Conservation (phyloP, 2,797 vertebrate genomes). For the Merluccius polli region DNA sequence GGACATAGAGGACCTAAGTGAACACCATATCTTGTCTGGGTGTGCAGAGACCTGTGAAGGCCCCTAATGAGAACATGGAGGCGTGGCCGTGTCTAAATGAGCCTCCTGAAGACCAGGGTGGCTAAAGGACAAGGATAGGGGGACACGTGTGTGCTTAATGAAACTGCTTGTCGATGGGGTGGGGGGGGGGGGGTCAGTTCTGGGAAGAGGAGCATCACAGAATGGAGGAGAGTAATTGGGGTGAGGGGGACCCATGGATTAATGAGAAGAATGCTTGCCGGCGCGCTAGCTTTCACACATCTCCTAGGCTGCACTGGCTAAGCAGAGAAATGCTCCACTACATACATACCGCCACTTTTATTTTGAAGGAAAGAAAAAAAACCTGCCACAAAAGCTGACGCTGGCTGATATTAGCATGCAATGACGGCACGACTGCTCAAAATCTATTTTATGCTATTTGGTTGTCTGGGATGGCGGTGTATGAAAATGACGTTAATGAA, state of each 20-base stretch:
- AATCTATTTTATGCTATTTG: conserved; percentile 41
- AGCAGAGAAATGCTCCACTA: conserved; percentile 40
- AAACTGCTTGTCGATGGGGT: conserved; percentile 27
- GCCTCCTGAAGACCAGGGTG: conserved; percentile 32
- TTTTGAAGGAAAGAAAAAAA: conserved; percentile 10
- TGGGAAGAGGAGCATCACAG: conserved; percentile 61
- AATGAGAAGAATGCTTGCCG: conserved; percentile 69
- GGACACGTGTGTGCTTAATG: conserved; percentile 47
- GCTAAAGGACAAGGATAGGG: conserved; percentile 38
- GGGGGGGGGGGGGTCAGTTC: conserved; percentile 36
- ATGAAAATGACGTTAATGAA: conserved; percentile 62
- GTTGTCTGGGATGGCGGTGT: conserved; percentile 44
- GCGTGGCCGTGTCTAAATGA: conserved; percentile 31
- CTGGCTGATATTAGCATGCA: conserved; percentile 30
- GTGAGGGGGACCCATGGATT: conserved; percentile 60
- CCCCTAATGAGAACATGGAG: background rate
- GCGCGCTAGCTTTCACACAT: conserved; percentile 58
- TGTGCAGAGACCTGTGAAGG: conserved; percentile 23
- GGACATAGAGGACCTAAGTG: background rate
- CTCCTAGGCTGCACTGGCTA: conserved; percentile 44
- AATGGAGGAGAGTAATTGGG: conserved; percentile 64
- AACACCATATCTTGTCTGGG: background rate
- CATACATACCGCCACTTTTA: no score
- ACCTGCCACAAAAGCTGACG: conserved; percentile 15
- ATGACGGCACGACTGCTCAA: conserved; percentile 27